phyloP scores from a whole-genome alignment of 2,113 vertebrate genomes.

The Salvelinus namaycush region DNA sequence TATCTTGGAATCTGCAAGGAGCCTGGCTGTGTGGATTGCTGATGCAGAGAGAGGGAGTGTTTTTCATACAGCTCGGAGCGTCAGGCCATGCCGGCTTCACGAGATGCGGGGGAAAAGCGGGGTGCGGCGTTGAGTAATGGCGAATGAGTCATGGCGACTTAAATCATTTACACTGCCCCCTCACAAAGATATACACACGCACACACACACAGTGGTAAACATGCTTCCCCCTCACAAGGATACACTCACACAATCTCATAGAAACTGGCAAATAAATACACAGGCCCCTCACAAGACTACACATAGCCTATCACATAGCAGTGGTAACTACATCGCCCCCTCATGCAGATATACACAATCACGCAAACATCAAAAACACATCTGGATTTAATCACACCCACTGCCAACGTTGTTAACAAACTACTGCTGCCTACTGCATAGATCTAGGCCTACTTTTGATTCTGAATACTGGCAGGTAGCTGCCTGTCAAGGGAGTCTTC shows the following conservation, averaged over 20 bases:
- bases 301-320: neutral
- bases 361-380: neutral
- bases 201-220: neutral
- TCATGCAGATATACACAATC: neutral
- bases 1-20: slow-evolving; percentile 7
- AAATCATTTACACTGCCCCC: neutral
- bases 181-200: neutral
- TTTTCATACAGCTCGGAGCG: slow-evolving; percentile 1
- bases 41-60: neutral
- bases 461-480: neutral
- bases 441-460: neutral
- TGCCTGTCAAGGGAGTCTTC: no score
- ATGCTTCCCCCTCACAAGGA: no score
- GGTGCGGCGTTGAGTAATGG: slow-evolving; percentile 24
- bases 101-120: neutral
- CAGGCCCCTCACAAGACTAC: neutral
- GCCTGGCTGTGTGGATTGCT: slow-evolving; percentile 3
- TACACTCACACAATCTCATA: neutral
- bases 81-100: neutral
- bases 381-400: neutral
- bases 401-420: neutral
- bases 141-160: slow-evolving; percentile 22
- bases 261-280: neutral
- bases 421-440: neutral
- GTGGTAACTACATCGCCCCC: neutral